Evolutionary conservation across 2,113 vertebrate species (phyloP).

Genomic region (Plotosus lineatus): DNA sequence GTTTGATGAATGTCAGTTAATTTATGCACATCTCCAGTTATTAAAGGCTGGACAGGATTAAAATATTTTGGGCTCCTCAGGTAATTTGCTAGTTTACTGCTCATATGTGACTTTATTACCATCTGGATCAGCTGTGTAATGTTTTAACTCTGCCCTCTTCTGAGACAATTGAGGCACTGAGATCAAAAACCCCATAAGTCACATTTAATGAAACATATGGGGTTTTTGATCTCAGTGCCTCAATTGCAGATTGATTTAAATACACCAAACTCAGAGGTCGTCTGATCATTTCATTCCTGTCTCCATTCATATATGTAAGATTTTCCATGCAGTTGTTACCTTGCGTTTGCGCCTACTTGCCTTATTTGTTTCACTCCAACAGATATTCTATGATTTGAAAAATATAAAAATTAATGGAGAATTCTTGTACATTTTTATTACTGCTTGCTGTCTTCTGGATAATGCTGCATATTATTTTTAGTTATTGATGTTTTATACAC

Average conservation of each 20-base stretch:
- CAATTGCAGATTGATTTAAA: not conserved
- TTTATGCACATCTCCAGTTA: conserved; percentile 74
- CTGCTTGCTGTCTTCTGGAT: too few species aligned
- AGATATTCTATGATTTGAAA: not conserved
- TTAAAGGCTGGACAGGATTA: conserved; percentile 60
- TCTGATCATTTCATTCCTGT: not conserved
- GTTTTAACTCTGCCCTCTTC: not conserved
- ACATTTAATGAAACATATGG: too few species aligned
- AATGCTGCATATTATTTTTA: too few species aligned
- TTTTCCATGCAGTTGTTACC: not conserved
- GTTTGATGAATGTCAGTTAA: conserved; percentile 79
- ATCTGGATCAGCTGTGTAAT: not conserved
- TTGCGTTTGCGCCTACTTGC: not conserved
- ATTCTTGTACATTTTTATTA: too few species aligned
- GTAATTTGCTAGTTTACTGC: not conserved
- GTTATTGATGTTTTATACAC: too few species aligned
- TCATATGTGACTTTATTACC: not conserved
- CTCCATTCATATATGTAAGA: not conserved
- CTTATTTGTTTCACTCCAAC: not conserved
- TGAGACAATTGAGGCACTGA: too few species aligned
- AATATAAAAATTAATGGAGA: not conserved
- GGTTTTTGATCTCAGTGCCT: too few species aligned
- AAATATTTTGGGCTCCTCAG: not conserved
- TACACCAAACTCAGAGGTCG: not conserved
- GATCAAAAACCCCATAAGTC: too few species aligned